phyloP scores from a whole-genome alignment of 2,888 invertebrate species.

The Rotaria sp. region DNA sequence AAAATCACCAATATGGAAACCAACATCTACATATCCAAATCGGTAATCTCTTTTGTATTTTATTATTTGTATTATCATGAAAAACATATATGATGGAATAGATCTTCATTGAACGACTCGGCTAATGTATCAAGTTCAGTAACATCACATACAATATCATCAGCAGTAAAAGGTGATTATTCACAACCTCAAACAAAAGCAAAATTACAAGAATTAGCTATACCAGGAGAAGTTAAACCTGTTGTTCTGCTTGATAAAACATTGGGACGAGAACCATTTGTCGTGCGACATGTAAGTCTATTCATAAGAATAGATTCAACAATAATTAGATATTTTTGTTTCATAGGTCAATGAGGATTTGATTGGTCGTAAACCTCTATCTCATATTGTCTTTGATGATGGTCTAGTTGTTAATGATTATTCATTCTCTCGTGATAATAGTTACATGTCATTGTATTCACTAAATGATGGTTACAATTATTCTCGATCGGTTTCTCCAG shows the following conservation, averaged over 20 bases:
- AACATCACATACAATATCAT: neutral
- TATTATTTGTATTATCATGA: neutral
- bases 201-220: slow-evolving; percentile 17
- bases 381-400: neutral
- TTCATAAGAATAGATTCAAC: neutral
- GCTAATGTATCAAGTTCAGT: neutral
- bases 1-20: neutral
- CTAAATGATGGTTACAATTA: neutral
- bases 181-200: neutral
- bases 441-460: neutral
- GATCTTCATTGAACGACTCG: neutral
- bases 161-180: slow-evolving; percentile 28
- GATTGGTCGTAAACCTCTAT: neutral
- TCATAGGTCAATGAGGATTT: neutral
- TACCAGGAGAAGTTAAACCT: neutral
- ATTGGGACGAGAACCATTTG: neutral
- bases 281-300: neutral
- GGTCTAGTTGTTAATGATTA: slow-evolving; percentile 27
- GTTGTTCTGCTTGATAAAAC: neutral
- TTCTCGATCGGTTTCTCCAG: neutral
- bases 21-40: neutral
- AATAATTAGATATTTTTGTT: neutral
- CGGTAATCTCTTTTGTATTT: neutral
- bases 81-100: neutral
- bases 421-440: neutral